Evolutionary conservation across 2,888 invertebrate genomes (phyloP), one percentile per base, ranked within the genome.

Genomic region (Priocnemis perturbator): DNA sequence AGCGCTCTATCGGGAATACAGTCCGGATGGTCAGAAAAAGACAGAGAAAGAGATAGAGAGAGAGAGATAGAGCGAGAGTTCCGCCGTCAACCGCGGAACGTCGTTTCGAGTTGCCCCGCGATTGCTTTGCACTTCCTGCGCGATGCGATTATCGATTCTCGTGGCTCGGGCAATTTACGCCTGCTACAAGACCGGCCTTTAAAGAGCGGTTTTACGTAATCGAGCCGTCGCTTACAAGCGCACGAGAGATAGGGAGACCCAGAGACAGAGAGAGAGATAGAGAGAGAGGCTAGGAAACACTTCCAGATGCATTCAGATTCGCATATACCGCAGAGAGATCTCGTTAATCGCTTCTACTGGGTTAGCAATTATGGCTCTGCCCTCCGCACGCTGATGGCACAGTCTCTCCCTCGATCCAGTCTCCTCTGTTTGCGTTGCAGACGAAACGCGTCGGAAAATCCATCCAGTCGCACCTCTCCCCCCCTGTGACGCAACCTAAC

Each of bases 161-260:
- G 4, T 21, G 1, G 26, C 21, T 37, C 2, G 15, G 2, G 19
- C 9, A n/a, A 61, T 60, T 45, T 23, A 9, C 44, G n/a, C 20
- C 60, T 53, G 23, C 44, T 52, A 26, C 14, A 14, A 60, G 45
- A 60, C 55, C 59, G 14, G 30, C 47, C 23, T 47, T 50, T 59
- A n/a, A 66, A 23, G 37, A 56, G 23, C 9, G 60, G 17, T 26
- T 72, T 72, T 69, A 69, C 45, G 73, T 73, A 73, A 73, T 58
- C 64, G 37, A 63, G 23, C 45, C 53, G 26, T 59, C 53, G 58
- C 60, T 44, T 50, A 19, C 11, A 17, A 26, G 26, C 26, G 26
- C 26, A 5, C 26, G 9, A 17, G 47, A 17, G 26, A 17, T 4
- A 4, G 47, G 7, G 47, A 47, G 47, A 9, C n/a, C n/a, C 14